phyloP scores from a whole-genome alignment of 2,888 invertebrate genomes.

The Mesorhabditis belari region DNA sequence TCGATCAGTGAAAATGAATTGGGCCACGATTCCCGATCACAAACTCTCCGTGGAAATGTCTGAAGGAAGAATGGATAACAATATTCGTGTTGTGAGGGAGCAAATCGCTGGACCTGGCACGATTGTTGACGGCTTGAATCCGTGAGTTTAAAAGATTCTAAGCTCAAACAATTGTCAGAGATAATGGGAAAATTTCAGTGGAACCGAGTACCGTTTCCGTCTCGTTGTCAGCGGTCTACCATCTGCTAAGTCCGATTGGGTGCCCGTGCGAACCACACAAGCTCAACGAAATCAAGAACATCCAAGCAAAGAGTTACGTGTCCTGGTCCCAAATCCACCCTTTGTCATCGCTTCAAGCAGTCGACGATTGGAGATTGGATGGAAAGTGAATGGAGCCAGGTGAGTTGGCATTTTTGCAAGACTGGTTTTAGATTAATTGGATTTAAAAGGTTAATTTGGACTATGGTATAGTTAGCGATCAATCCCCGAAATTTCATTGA shows the following conservation, averaged over 20 bases:
- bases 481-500: too few relatives aligned
- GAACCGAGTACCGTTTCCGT: constrained; percentile 36
- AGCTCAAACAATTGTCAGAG: too few relatives aligned
- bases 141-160: constrained; percentile 4
- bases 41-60: constrained; percentile 10
- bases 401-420: not conserved
- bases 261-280: constrained; percentile 4
- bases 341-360: constrained; percentile 4
- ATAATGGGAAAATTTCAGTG: constrained; percentile 1
- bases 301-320: not conserved
- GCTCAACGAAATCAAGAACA: not conserved
- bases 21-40: constrained; percentile 15
- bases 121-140: constrained; percentile 7
- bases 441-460: too few relatives aligned
- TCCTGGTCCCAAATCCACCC: constrained; percentile 7
- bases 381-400: constrained; percentile 9
- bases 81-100: constrained; percentile 4
- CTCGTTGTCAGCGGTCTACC: constrained; percentile 16
- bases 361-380: constrained; percentile 13
- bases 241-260: constrained; percentile 9
- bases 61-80: not conserved
- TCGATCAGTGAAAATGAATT: constrained; percentile 13
- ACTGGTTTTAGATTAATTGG: too few relatives aligned
- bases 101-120: not conserved
- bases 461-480: too few relatives aligned